Base-by-base conservation (phyloP, 2,113 vertebrate species). In the Empidonax alnorum region DNA sequence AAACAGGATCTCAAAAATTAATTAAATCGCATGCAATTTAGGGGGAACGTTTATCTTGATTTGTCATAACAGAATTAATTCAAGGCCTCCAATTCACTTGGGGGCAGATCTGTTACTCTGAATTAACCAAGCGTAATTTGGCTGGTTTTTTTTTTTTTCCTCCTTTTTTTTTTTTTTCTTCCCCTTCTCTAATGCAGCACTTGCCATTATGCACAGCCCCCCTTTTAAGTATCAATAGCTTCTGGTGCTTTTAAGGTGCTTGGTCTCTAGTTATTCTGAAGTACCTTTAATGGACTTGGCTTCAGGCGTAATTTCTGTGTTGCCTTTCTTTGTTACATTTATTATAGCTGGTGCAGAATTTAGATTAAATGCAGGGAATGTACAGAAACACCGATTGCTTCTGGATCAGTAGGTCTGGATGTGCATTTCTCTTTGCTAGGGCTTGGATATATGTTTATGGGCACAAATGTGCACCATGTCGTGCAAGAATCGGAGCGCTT, bases 41-140 rank as follows among this genome's bases (percentile, higher is more conserved):
- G 99, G 98, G 98, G 99, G 99, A 99, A 99, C 99, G 99, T 99
- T 99, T 99, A 99, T 99, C 99, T 99, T 99, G 99, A 99, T 99
- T 99, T 99, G 99, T 99, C 99, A 99, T 99, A 99, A 99, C 99
- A 99, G 99, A 99, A 99, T 99, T 99, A 99, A 99, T 99, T 99
- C 99, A 99, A 99, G 99, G 99, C 99, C 99, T 99, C 98, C 99
- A 99, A 99, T 99, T 99, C 99, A 99, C 99, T 99, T 98, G 99
- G 99, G 99, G 99, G 99, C 99, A 99, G 99, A 99, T 99, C 99
- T 99, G 99, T 99, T 99, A 99, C 99, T 99, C 99, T 99, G 99
- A 99, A 99, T 99, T 99, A 99, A 99, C 98, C 98, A 99, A 99
- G 99, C 99, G 98, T 99, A 99, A 99, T 99, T 99, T 99, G 99